Percentiles rank a stretch among this genome's conserved stretches.
These are phyloP conservation scores for Strongylocentrotus purpuratus DNA, from an alignment of 35 echinoderm and acorn worm genomes.

Conservation along the genomic window DNA sequence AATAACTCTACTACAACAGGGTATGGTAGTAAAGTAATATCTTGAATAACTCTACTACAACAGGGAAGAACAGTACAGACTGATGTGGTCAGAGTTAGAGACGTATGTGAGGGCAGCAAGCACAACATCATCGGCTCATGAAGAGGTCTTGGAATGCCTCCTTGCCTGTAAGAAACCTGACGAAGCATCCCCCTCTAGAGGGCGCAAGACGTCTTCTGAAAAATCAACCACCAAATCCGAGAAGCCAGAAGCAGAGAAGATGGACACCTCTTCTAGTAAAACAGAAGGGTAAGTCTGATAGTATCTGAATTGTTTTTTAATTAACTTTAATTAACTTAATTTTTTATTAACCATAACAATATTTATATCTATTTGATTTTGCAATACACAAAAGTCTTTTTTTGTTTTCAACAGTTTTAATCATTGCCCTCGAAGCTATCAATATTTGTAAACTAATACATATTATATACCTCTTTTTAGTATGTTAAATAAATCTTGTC, in stretches of 20 bases:
- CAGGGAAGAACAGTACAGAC: slow-evolving; percentile 95
- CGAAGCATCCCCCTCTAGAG: slow-evolving; percentile 49
- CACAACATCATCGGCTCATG: slow-evolving; percentile 75
- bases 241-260: slow-evolving; percentile 48
- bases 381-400: too few relatives aligned
- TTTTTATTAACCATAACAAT: too few relatives aligned
- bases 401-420: too few relatives aligned
- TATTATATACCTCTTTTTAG: too few relatives aligned
- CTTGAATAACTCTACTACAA: not conserved
- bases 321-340: too few relatives aligned
- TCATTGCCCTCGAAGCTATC: too few relatives aligned
- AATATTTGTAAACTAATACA: too few relatives aligned
- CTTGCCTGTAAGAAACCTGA: slow-evolving; percentile 88
- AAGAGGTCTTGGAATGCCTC: slow-evolving; percentile 84
- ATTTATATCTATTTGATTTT: too few relatives aligned
- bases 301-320: too few relatives aligned
- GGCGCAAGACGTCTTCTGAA: slow-evolving; percentile 37
- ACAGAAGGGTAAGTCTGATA: not conserved
- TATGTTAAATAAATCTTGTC: too few relatives aligned
- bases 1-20: too few relatives aligned
- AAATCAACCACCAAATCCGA: slow-evolving; percentile 46
- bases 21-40: too few relatives aligned
- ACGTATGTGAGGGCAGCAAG: slow-evolving; percentile 65
- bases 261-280: slow-evolving; percentile 34
- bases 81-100: slow-evolving; percentile 97